These are phyloP conservation scores for Cheilosia scutellata DNA, from an alignment of 2,888 invertebrate species.

Conservation along the genomic window DNA sequence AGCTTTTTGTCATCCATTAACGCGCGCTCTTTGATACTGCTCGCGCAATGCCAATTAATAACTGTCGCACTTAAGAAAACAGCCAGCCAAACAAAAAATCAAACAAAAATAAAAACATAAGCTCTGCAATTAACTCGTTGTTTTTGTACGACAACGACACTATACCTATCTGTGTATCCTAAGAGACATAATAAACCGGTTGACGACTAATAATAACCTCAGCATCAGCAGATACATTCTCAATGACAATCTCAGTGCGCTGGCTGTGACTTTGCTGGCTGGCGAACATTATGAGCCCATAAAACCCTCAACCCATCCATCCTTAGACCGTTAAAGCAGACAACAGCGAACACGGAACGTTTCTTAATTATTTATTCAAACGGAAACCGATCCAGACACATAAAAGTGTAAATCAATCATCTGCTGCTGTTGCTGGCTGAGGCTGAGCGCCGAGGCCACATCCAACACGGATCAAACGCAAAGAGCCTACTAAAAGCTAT, in stretches of 20 bases:
- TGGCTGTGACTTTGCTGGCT: conserved; percentile 1
- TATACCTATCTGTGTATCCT: neutral
- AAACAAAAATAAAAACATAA: conserved; percentile 1
- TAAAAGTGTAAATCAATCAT: conserved; percentile 75
- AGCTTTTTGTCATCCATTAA: conserved; percentile 64
- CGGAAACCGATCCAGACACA: conserved; percentile 76
- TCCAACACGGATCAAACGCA: conserved; percentile 22
- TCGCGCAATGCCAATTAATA: conserved; percentile 60
- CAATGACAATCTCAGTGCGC: conserved; percentile 54
- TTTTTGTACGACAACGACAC: neutral
- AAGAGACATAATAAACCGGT: conserved; percentile 49
- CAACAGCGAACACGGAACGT: conserved; percentile 68
- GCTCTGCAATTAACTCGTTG: conserved; percentile 46
- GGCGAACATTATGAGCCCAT: conserved; percentile 65
- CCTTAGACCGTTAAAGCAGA: conserved; percentile 71
- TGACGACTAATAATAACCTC: conserved; percentile 40
- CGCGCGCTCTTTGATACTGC: conserved; percentile 59
- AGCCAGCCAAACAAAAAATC: conserved; percentile 1
- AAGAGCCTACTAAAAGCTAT: conserved; percentile 50
- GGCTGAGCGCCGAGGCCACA: conserved; percentile 6
- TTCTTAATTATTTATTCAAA: conserved; percentile 76
- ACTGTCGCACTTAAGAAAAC: conserved; percentile 48
- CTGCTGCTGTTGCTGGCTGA: conserved; percentile 17
- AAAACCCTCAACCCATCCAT: conserved; percentile 72
- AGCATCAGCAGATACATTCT: conserved; percentile 45